phyloP scores from a whole-genome alignment of 2,888 invertebrate species.

The Julus scanicus region DNA sequence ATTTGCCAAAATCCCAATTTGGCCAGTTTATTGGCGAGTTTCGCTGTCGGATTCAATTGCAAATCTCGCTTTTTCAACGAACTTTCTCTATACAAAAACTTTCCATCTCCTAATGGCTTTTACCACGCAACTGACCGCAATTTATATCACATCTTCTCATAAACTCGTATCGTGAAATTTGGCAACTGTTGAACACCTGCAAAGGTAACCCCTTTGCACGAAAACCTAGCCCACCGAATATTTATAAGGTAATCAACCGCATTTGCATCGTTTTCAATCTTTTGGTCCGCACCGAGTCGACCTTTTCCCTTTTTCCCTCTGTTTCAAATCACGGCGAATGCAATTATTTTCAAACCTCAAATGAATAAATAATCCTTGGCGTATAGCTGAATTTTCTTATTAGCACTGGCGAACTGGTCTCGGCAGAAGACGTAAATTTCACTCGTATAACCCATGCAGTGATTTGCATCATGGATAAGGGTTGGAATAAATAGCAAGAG shows the following conservation, averaged over 20 bases:
- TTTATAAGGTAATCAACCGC: background rate
- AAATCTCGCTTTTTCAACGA: slow-evolving; percentile 1
- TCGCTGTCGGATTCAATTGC: background rate
- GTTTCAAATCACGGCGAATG: slow-evolving; percentile 4
- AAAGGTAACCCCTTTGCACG: background rate
- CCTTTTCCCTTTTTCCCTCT: background rate
- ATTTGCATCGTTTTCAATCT: slow-evolving; percentile 17
- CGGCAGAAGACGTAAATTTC: background rate
- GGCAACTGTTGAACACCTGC: slow-evolving; percentile 10
- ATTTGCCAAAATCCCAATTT: background rate
- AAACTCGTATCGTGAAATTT: background rate
- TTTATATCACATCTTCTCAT: slow-evolving; percentile 14
- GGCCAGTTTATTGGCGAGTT: background rate
- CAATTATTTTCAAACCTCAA: slow-evolving; percentile 4
- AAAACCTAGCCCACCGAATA: background rate
- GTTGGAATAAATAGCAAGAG: background rate
- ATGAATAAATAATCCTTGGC: slow-evolving; percentile 9
- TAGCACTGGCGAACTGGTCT: background rate
- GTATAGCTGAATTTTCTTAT: background rate
- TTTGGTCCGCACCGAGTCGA: background rate
- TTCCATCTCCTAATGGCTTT: background rate
- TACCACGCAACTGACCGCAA: slow-evolving; percentile 4
- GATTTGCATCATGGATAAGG: background rate
- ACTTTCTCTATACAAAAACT: background rate
- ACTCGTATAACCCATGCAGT: background rate